These are phyloP conservation scores for Plodia interpunctella DNA, from an alignment of 1,140 invertebrate species.

Conservation along the genomic window DNA sequence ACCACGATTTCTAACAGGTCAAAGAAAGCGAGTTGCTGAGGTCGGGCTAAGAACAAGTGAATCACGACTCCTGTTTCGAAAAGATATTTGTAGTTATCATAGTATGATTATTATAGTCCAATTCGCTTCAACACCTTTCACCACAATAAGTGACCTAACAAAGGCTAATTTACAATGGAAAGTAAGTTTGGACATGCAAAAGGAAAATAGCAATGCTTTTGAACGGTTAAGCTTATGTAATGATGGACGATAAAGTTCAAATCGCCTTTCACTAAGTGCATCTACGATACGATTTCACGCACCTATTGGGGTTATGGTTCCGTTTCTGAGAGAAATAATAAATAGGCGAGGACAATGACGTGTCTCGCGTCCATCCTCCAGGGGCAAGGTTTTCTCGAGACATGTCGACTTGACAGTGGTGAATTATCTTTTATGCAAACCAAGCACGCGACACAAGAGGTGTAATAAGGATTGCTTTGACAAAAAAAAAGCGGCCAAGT, in stretches of 20 bases:
- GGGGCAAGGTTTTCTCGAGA: slow-evolving; percentile 1
- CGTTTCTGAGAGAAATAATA: background rate
- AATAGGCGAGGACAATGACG: background rate
- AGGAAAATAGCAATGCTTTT: slow-evolving; percentile 28
- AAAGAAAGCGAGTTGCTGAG: slow-evolving; percentile 45
- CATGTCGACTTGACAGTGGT: background rate
- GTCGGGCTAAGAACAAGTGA: slow-evolving; percentile 26
- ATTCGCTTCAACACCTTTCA: slow-evolving; percentile 30
- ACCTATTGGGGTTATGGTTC: background rate
- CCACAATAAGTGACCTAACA: slow-evolving; percentile 26
- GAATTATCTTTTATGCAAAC: background rate
- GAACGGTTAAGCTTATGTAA: slow-evolving; percentile 40
- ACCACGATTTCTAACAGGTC: slow-evolving; percentile 47
- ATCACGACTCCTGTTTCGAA: slow-evolving; percentile 32
- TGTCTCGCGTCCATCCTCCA: background rate
- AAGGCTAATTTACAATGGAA: slow-evolving; percentile 35
- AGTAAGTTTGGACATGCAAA: slow-evolving; percentile 25
- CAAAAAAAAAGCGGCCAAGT: no score
- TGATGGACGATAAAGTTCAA: slow-evolving; percentile 38
- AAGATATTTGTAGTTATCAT: background rate
- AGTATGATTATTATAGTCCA: background rate
- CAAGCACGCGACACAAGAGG: background rate
- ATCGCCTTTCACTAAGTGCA: slow-evolving; percentile 37
- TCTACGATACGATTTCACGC: background rate
- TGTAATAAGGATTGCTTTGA: no score